A percentile compares a stretch with the other conserved stretches of the same genome.
Evolutionary conservation across 2,797 vertebrate species (phyloP).

Genomic region (Nyctalus aviator): DNA sequence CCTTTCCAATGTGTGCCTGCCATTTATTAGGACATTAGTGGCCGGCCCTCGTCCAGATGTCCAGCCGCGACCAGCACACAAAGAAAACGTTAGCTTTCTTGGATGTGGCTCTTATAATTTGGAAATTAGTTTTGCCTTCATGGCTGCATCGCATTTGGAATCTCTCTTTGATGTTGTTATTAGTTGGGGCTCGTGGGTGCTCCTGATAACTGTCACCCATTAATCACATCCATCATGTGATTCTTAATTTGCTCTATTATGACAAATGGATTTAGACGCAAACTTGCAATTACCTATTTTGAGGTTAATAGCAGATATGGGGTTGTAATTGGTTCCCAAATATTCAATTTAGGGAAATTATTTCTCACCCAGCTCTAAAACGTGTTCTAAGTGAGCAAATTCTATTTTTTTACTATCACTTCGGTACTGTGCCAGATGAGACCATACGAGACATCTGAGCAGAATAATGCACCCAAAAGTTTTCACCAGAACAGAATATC

Average conservation of each 20-base stretch:
- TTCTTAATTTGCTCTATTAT: slow-evolving; percentile 81
- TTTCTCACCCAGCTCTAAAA: slow-evolving; percentile 80
- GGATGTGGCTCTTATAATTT: slow-evolving; percentile 72
- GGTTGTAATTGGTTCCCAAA: slow-evolving; percentile 80
- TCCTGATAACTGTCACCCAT: slow-evolving; percentile 74
- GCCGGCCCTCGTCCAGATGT: slow-evolving; percentile 49
- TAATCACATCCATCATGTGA: slow-evolving; percentile 73
- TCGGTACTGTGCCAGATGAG: slow-evolving; percentile 71
- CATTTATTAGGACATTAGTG: slow-evolving; percentile 71
- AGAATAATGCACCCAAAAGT: background rate
- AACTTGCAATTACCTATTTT: slow-evolving; percentile 81
- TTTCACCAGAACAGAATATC: background rate
- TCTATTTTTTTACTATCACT: slow-evolving; percentile 78
- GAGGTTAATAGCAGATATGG: slow-evolving; percentile 79
- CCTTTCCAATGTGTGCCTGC: slow-evolving; percentile 44
- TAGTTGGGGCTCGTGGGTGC: slow-evolving; percentile 66
- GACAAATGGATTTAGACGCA: slow-evolving; percentile 81
- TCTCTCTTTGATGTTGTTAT: slow-evolving; percentile 80
- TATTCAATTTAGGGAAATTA: slow-evolving; percentile 82
- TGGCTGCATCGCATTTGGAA: slow-evolving; percentile 75
- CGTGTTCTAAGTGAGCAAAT: slow-evolving; percentile 77
- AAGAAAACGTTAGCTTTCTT: slow-evolving; percentile 76
- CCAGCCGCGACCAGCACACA: slow-evolving; percentile 61
- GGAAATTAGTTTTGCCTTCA: slow-evolving; percentile 72
- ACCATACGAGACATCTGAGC: slow-evolving; percentile 57